Conservation (phyloP, 2,888 invertebrate species). For the Dasypogon diadema region DNA sequence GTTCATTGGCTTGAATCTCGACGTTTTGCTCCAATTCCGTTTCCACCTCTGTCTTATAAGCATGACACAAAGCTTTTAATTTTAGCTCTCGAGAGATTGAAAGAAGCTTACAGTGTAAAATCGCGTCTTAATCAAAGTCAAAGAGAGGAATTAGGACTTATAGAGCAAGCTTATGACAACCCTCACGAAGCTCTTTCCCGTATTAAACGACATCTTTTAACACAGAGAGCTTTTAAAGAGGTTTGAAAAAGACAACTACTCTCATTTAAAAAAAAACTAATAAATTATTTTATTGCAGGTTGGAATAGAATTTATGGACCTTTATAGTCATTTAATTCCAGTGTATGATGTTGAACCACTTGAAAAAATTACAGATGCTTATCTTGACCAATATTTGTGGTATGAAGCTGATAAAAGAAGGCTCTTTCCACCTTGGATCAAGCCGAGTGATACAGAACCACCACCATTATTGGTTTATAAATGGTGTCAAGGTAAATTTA, state of each 20-base stretch:
- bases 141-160: constrained; percentile 96
- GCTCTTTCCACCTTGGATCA: constrained; percentile 98
- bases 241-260: constrained; percentile 64
- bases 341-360: constrained; percentile 99
- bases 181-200: constrained; percentile 99
- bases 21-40: constrained; percentile 98
- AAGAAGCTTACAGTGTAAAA: constrained; percentile 98
- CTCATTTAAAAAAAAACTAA: constrained; percentile 1
- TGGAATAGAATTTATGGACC: constrained; percentile 99
- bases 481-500: constrained; percentile 97
- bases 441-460: constrained; percentile 98
- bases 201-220: constrained; percentile 98
- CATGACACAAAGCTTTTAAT: constrained; percentile 99
- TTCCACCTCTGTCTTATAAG: constrained; percentile 99
- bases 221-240: constrained; percentile 98
- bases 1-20: constrained; percentile 99
- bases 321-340: constrained; percentile 98
- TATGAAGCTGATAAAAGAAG: constrained; percentile 98
- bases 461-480: constrained; percentile 93
- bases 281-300: constrained; percentile 71
- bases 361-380: constrained; percentile 99
- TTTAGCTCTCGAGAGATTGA: constrained; percentile 93
- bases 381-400: constrained; percentile 99
- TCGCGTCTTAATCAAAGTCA: constrained; percentile 98
- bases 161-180: constrained; percentile 99